Evolutionary conservation across 2,797 vertebrate species (phyloP).

Genomic region (Novumbra hubbsi): DNA sequence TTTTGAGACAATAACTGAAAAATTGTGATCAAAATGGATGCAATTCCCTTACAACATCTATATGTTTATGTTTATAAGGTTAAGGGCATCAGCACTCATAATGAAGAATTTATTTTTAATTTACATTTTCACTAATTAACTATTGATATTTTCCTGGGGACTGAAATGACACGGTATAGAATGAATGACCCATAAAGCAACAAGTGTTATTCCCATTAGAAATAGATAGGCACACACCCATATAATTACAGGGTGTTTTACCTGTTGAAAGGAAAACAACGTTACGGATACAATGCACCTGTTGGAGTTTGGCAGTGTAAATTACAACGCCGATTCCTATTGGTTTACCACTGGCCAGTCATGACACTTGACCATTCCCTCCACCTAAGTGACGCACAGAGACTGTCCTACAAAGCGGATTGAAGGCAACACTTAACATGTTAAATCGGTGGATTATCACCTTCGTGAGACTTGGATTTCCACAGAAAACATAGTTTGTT

Average conservation of each 20-base stretch:
- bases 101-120: no score
- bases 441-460: background rate
- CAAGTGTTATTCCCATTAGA: background rate
- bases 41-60: no score
- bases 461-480: background rate
- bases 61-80: no score
- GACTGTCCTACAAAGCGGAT: conserved; percentile 7
- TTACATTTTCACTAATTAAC: no score
- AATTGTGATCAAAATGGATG: no score
- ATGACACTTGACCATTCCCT: conserved; percentile 7
- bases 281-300: background rate
- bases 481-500: background rate
- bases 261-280: background rate
- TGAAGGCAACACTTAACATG: background rate
- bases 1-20: no score
- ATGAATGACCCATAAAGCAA: background rate
- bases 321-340: background rate
- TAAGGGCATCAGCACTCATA: no score
- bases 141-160: no score
- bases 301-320: background rate
- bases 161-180: no score
- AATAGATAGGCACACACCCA: background rate
- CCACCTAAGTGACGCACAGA: background rate
- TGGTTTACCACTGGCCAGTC: conserved; percentile 4
- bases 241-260: background rate